Evolutionary conservation across 1,140 invertebrate genomes (phyloP).

Genomic region (Brachionus paranguensis): DNA sequence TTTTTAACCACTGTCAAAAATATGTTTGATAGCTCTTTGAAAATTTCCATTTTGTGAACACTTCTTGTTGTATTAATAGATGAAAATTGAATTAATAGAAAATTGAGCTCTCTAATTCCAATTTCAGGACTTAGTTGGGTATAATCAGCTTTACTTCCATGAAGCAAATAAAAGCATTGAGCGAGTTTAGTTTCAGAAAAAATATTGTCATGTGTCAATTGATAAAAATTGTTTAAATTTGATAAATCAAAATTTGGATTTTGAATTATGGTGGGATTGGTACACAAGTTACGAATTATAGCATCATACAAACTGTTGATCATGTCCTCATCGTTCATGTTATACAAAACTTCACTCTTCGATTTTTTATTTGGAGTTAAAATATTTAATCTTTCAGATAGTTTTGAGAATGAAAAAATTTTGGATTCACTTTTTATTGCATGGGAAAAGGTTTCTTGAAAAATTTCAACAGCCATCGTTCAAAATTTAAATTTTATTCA

Average conservation of each 20-base stretch:
- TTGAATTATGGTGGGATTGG: neutral
- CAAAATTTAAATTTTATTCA: too few species aligned
- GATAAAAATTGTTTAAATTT: neutral
- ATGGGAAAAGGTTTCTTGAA: neutral
- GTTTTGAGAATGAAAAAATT: neutral
- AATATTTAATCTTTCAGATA: neutral
- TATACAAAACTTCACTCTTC: neutral
- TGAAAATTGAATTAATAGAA: neutral
- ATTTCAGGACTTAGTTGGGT: neutral
- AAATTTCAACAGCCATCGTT: neutral
- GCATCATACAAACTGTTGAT: neutral
- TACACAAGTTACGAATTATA: neutral
- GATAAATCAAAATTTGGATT: neutral
- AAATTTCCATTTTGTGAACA: neutral
- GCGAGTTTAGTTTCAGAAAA: neutral
- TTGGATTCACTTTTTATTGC: neutral
- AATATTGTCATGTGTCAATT: neutral
- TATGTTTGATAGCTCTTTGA: neutral
- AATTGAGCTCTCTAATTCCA: neutral
- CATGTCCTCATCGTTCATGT: neutral
- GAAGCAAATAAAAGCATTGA: neutral
- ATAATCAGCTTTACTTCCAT: neutral
- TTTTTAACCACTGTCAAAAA: neutral
- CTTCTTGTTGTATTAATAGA: neutral
- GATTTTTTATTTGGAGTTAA: neutral